Base-by-base conservation (phyloP, 2,797 vertebrate genomes). In the Falco columbarius region DNA sequence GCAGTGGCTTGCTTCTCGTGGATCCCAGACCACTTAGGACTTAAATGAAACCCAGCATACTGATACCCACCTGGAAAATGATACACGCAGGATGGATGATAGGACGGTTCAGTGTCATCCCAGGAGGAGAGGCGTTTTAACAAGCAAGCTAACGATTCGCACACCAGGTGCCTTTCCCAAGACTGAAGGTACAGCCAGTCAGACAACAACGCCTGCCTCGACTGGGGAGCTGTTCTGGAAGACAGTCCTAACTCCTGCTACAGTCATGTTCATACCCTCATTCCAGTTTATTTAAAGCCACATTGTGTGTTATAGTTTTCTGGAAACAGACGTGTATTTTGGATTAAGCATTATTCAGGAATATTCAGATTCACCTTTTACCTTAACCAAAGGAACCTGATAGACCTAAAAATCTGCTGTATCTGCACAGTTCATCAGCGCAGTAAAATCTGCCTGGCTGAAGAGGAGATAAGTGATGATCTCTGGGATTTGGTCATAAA, bases 1-100 rank as follows among this genome's bases (percentile, higher is more conserved):
- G 54, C n/a, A 55, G 52, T 1, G 1, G 38, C 16, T 61, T 2
- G 7, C n/a, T 52, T 17, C 52, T 52, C 20, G 0, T 24, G 2
- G 6, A 20, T 46, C 68, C 47, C 24, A 9, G 20, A 6, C 32
- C 1, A 0, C 34, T n/a, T 12, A 67, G 52, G 76, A 17, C 38
- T 38, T 29, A 16, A 44, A 22, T 52, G 23, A 46, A 89, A 29
- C 40, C 29, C n/a, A 32, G 27, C 16, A 3, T 19, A 10, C 5
- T 4, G 44, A 24, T 40, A 40, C 3, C 32, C n/a, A 9, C 47
- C 63, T 38, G 73, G 32, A 27, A 29, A 34, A 29, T 1, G 26
- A 14, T 5, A 9, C 30, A 6, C 3, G 7, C 15, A 7, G 38
- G 63, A 10, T 3, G 14, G 47, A 27, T 18, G 46, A 52, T 36